Conservation (phyloP, 2,797 vertebrate species). For the Takifugu rubripes region DNA sequence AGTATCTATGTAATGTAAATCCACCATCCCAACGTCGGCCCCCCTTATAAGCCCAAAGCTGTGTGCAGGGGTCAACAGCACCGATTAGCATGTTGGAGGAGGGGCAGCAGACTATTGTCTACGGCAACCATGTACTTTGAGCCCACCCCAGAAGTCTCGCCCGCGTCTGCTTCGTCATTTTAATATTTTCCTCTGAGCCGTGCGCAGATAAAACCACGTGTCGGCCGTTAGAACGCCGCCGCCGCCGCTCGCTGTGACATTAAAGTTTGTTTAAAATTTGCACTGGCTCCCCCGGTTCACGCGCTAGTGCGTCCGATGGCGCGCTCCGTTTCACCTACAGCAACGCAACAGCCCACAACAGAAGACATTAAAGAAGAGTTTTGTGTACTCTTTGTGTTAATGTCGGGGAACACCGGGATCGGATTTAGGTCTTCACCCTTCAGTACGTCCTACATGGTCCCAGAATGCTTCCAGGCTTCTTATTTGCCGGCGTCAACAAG, state of each 20-base stretch:
- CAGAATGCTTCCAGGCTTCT: background rate
- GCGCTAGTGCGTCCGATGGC: conserved; percentile 2
- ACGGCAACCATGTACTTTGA: conserved; percentile 25
- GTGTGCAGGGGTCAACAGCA: conserved; percentile 34
- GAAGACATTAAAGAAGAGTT: background rate
- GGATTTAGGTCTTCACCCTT: background rate
- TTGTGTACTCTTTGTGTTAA: no score
- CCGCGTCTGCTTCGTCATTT: conserved; percentile 2
- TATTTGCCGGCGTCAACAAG: conserved; percentile 1
- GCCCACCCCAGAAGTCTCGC: conserved; percentile 11
- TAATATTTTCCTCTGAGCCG: background rate
- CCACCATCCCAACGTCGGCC: background rate
- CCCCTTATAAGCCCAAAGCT: background rate
- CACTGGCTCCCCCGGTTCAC: conserved; percentile 5
- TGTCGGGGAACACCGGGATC: no score
- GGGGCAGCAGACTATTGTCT: conserved; percentile 56
- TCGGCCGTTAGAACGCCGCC: background rate
- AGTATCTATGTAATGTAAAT: no score
- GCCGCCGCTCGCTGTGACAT: background rate
- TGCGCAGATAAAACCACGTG: background rate
- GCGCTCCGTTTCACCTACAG: conserved; percentile 1
- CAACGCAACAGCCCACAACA: background rate
- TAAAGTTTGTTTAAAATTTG: conserved; percentile 18
- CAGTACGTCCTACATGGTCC: background rate
- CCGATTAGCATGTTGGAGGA: conserved; percentile 42